Conservation (phyloP, 1,140 invertebrate genomes). For the Meteorus sp. region DNA sequence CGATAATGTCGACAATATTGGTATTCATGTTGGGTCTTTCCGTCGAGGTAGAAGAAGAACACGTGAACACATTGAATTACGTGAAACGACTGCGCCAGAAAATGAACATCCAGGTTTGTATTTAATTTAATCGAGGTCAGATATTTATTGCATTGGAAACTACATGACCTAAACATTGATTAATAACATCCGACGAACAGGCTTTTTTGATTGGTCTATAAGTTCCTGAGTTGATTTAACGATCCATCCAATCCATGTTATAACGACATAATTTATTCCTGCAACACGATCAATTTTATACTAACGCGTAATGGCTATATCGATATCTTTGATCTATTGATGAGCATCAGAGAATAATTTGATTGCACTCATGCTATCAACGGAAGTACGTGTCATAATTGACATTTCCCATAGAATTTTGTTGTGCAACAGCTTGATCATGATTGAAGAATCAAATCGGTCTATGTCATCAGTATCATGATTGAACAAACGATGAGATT, state of each 20-base stretch:
- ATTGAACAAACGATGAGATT: too few species aligned
- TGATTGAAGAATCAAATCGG: too few species aligned
- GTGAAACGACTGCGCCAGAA: conserved; percentile 37
- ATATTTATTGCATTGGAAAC: too few species aligned
- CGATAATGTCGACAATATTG: conserved; percentile 56
- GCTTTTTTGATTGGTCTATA: too few species aligned
- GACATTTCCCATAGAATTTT: too few species aligned
- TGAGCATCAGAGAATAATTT: background rate
- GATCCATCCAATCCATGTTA: conserved; percentile 9
- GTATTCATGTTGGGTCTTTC: conserved; percentile 38
- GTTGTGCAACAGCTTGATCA: too few species aligned
- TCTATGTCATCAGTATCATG: too few species aligned
- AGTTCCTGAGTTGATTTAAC: too few species aligned
- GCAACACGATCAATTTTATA: too few species aligned
- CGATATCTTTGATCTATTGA: conserved; percentile 14
- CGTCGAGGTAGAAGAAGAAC: conserved; percentile 32
- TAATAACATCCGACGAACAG: background rate
- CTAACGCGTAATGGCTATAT: conserved; percentile 1
- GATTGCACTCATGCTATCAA: too few species aligned
- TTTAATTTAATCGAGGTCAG: background rate
- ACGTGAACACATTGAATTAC: conserved; percentile 53
- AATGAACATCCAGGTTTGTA: conserved; percentile 33
- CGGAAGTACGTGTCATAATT: too few species aligned
- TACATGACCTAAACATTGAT: too few species aligned
- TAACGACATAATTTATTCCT: background rate